A percentile compares a stretch with the other conserved stretches of the same genome.
Conservation (phyloP, 2,888 invertebrate species). For the Entomobrya proxima region DNA sequence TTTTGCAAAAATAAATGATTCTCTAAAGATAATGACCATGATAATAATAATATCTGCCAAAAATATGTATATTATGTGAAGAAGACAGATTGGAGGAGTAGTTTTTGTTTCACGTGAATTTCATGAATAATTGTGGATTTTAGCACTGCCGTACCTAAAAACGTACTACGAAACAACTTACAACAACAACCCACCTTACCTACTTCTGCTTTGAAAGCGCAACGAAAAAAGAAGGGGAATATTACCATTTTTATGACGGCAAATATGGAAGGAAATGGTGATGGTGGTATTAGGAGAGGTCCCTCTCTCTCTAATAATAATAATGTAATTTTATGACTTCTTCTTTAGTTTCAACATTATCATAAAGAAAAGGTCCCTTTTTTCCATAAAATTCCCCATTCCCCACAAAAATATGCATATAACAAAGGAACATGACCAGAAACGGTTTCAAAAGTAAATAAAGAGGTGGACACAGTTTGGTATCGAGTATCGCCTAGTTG, state of each 20-base stretch:
- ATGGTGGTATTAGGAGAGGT: background rate
- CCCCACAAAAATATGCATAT: too few species aligned
- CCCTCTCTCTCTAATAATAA: background rate
- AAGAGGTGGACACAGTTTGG: background rate
- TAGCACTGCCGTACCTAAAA: too few species aligned
- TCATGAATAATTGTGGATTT: conserved; percentile 5
- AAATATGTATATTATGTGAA: background rate
- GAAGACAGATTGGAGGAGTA: background rate
- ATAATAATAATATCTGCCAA: conserved; percentile 18
- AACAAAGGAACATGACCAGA: background rate
- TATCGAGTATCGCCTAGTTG: background rate
- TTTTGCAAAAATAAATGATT: conserved; percentile 18
- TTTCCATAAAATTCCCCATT: background rate
- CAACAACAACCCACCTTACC: background rate
- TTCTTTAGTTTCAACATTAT: conserved; percentile 12
- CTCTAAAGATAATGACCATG: background rate
- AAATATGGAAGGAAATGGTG: conserved; percentile 42
- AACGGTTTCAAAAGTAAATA: conserved; percentile 9
- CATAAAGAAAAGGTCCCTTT: conserved; percentile 10
- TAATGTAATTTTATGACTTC: conserved; percentile 17
- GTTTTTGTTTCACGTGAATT: background rate
- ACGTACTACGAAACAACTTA: too few species aligned
- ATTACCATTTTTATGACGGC: conserved; percentile 45
- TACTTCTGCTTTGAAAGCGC: background rate
- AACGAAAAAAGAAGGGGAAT: background rate